phyloP scores from a whole-genome alignment of 1,140 invertebrate genomes.

The Lasioglossum baleicum region DNA sequence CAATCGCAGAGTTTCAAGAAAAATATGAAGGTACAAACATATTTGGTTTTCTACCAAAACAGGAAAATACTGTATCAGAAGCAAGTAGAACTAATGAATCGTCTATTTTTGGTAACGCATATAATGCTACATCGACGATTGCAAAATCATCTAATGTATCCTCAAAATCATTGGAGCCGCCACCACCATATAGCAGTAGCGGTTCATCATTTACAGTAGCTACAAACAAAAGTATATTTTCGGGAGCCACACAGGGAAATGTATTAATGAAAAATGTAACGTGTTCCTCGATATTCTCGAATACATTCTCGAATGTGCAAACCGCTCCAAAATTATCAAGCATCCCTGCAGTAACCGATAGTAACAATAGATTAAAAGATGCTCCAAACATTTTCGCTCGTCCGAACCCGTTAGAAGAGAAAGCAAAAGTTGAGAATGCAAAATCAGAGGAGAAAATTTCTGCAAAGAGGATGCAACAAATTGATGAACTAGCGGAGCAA shows the following conservation, averaged over 20 bases:
- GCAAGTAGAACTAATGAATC: slow-evolving; percentile 1
- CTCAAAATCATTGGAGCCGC: slow-evolving; percentile 27
- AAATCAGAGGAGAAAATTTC: slow-evolving; percentile 64
- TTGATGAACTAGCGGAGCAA: slow-evolving; percentile 65
- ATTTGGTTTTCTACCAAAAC: neutral
- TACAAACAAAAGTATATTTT: slow-evolving; percentile 63
- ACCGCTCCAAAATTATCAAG: slow-evolving; percentile 6
- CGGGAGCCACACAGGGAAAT: slow-evolving; percentile 48
- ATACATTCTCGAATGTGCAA: neutral
- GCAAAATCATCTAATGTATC: slow-evolving; percentile 27
- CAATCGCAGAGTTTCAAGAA: neutral
- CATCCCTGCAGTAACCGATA: neutral
- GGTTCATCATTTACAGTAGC: slow-evolving; percentile 40
- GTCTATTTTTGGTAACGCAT: neutral
- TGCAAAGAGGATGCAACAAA: slow-evolving; percentile 62
- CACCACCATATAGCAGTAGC: neutral
- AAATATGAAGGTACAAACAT: neutral
- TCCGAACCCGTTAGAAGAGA: slow-evolving; percentile 47
- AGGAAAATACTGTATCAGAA: neutral
- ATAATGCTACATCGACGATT: neutral
- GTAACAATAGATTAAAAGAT: slow-evolving; percentile 14
- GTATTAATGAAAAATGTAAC: slow-evolving; percentile 60
- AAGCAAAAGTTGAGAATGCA: slow-evolving; percentile 40
- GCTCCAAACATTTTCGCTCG: slow-evolving; percentile 34
- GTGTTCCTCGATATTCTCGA: slow-evolving; percentile 30